Evolutionary conservation across 64 coral and sea anemone genomes (phyloP), one percentile per base, ranked within the genome.

Genomic region (Acropora tenuis): DNA sequence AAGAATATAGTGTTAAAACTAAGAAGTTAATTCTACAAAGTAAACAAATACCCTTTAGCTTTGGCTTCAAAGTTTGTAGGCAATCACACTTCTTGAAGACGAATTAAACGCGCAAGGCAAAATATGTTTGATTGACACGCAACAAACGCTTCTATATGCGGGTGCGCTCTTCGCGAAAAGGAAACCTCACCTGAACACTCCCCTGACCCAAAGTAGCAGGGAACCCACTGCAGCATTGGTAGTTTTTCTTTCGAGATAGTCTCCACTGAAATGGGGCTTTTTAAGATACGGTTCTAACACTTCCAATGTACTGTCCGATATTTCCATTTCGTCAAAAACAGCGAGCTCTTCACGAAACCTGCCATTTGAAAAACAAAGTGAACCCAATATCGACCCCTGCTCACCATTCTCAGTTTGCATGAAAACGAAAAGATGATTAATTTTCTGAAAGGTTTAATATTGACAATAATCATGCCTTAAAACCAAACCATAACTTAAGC

Each of bases 331-430:
- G 66, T 99, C 97, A 79, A 99, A 99, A 30, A 93, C 69, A 41
- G 88, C 48, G 3, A 99, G 86, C 42, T 99, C 97, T 77, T 96
- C 97, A 16, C 94, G 91, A 74, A 99, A 99, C 69, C 97, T 99
- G 84, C 44, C 77, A 83, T 67, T 41, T 7, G 65, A 9, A 67
- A 15, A 74, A 58, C 53, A 80, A 3, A 41, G 30, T 30, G 30
- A 30, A 30, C 30, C 30, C 30, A 30, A 30, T 30, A 30, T 30
- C 30, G 30, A 9, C 52, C 4, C 52, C 52, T 55, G 4, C 4
- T 55, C 3, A 50, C 0, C 44, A 48, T 79, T 1, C 0, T 46
- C 46, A 8, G n/a, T 15, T 8, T 44, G 0, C 30, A 30, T 30
- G 30, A 30, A 30, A 30, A 30, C 30, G 30, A 30, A 30, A 30